Percentiles rank a stretch among this genome's conserved stretches.
These are phyloP conservation scores for Tetramorium bicarinatum DNA, from an alignment of 2,888 invertebrate species.

Conservation along the genomic window DNA sequence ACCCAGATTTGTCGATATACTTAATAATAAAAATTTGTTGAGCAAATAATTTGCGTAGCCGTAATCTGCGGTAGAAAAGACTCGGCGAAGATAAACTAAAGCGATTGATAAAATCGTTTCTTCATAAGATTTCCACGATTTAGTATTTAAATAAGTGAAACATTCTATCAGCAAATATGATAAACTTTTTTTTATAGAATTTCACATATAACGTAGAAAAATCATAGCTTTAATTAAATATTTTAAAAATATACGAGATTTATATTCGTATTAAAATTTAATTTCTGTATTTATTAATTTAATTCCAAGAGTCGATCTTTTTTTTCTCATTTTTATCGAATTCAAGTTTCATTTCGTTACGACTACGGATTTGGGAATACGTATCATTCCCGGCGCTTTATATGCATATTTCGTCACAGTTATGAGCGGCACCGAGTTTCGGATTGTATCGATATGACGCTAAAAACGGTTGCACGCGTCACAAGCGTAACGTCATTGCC, in stretches of 20 bases:
- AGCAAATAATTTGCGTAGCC: not conserved
- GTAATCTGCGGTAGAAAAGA: not conserved
- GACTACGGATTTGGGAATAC: not conserved
- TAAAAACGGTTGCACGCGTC: conserved; percentile 32
- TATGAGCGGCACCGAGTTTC: conserved; percentile 40
- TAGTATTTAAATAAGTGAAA: conserved; percentile 18
- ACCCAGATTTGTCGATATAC: conserved; percentile 39
- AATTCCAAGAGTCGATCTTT: not conserved
- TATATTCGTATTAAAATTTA: not conserved
- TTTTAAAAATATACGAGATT: not conserved
- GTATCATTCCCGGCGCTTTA: not conserved
- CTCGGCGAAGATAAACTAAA: not conserved
- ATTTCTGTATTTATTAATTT: not conserved
- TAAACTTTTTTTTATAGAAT: not conserved
- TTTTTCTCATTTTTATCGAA: not conserved
- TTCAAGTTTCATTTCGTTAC: not conserved
- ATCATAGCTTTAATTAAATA: not conserved
- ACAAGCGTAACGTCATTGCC: conserved; percentile 48
- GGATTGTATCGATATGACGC: conserved; percentile 13
- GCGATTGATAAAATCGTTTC: not conserved
- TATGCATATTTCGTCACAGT: conserved; percentile 21
- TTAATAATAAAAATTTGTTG: not conserved
- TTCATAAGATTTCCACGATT: not conserved
- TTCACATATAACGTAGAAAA: not conserved
- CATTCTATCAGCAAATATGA: not conserved